Conservation (phyloP, 2,888 invertebrate species). For the Drosophila lutescens region DNA sequence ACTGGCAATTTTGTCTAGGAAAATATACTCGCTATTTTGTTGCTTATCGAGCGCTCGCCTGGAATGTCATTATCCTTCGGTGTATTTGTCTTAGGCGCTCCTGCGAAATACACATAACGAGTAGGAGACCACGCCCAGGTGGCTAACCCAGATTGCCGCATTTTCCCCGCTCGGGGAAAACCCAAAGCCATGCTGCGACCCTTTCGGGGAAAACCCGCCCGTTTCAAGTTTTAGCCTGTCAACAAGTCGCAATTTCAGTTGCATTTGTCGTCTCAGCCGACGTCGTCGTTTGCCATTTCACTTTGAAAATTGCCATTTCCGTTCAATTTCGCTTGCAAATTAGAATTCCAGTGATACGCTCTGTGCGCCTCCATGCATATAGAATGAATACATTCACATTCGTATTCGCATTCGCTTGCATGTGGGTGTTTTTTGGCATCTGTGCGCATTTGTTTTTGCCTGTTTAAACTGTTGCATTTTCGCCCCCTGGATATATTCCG, state of each 20-base stretch:
- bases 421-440: conserved; percentile 34
- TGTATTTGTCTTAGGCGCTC: not conserved
- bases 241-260: conserved; percentile 59
- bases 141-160: conserved; percentile 23
- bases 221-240: conserved; percentile 37
- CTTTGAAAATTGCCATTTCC: conserved; percentile 82
- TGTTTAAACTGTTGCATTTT: conserved; percentile 43
- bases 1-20: not conserved
- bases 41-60: conserved; percentile 24
- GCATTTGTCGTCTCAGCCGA: conserved; percentile 45
- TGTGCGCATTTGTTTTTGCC: conserved; percentile 34
- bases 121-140: conserved; percentile 22
- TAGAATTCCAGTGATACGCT: conserved; percentile 80
- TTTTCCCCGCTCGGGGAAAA: not conserved
- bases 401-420: conserved; percentile 11
- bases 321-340: conserved; percentile 80
- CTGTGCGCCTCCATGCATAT: conserved; percentile 69
- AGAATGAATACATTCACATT: conserved; percentile 49
- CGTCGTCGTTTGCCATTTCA: conserved; percentile 69
- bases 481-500: conserved; percentile 35
- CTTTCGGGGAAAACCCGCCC: conserved; percentile 5
- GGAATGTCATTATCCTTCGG: conserved; percentile 31
- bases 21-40: conserved; percentile 7
- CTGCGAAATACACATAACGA: not conserved
- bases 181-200: not conserved